Base-by-base conservation (phyloP, 2,797 vertebrate species). In the Melanotaenia trifasciata region DNA sequence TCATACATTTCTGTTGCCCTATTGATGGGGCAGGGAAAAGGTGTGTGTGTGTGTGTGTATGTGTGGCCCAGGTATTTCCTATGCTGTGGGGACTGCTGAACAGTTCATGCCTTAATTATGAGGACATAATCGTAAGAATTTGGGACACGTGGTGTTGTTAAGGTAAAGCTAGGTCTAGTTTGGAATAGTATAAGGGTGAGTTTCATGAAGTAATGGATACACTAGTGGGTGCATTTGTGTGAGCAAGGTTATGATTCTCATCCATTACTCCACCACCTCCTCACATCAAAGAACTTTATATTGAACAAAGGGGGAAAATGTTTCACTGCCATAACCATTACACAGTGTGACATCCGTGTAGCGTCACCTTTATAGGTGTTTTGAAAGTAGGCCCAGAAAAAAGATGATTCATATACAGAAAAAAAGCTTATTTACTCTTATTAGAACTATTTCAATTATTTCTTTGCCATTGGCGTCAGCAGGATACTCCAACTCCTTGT, bases 241-340 rank as follows among this genome's bases (percentile, higher is more conserved):
- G n/a, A 6, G 20, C 8, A n/a, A 32, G 26, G 67, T 60, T 50
- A 26, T 82, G 77, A 81, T 56, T 87, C 80, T 54, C 56, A 64
- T 83, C 88, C 87, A 90, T 91, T 90, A 91, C 81, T 75, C 77
- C 78, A 70, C 85, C 84, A 89, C 85, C 89, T 87, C 80, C 83
- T 77, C 73, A 81, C 78, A 91, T 87, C 72, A 87, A 80, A 86
- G 67, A 76, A 76, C 59, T 64, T 38, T 12, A 32, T 16, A 79
- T 28, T 43, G 64, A 64, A 70, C 63, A 73, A 74, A 43, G 3
- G 50, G 36, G 56, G 67, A 14, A 6, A 59, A 54, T 58, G 68
- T 40, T 60, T 70, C 73, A 50, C 64, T 16, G 14, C 60, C 58
- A 38, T 8, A 45, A 26, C 58, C 64, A 71, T 74, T 78, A 63